Evolutionary conservation across 1,140 invertebrate genomes (phyloP).

Genomic region (Bombyx mandarina): DNA sequence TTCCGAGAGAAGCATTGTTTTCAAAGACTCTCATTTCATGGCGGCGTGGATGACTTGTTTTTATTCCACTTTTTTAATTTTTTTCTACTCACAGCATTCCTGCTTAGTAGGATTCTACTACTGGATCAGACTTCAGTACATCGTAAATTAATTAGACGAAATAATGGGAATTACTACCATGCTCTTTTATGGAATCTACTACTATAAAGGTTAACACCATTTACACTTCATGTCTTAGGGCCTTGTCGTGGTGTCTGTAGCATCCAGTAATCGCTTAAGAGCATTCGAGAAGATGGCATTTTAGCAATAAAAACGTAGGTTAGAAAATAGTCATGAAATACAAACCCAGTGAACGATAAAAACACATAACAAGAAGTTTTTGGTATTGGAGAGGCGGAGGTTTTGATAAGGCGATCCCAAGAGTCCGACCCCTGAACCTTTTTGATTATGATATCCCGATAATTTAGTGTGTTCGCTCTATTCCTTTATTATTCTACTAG

Average conservation of each 20-base stretch:
- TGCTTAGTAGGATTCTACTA: neutral
- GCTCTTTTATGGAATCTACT: neutral
- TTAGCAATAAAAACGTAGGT: neutral
- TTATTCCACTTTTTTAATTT: conserved; percentile 16
- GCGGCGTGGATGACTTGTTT: conserved; percentile 15
- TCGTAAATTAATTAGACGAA: neutral
- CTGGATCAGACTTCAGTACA: neutral
- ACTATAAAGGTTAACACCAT: neutral
- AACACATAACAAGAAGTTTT: conserved; percentile 12
- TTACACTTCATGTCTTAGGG: neutral
- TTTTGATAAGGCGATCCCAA: conserved; percentile 10
- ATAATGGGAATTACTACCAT: neutral
- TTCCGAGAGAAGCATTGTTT: conserved; percentile 17
- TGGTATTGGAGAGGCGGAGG: neutral
- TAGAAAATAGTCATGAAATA: neutral
- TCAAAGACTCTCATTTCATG: conserved; percentile 16
- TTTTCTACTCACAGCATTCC: neutral
- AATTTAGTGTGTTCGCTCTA: conserved; percentile 11
- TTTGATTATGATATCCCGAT: conserved; percentile 9
- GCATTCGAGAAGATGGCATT: neutral
- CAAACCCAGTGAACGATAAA: conserved; percentile 1
- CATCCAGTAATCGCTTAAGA: neutral
- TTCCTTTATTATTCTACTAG: neutral
- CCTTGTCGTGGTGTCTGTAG: neutral
- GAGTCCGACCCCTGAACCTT: conserved; percentile 5